Evolutionary conservation across 2,888 invertebrate species (phyloP).

Genomic region (Sabatieria punctata): DNA sequence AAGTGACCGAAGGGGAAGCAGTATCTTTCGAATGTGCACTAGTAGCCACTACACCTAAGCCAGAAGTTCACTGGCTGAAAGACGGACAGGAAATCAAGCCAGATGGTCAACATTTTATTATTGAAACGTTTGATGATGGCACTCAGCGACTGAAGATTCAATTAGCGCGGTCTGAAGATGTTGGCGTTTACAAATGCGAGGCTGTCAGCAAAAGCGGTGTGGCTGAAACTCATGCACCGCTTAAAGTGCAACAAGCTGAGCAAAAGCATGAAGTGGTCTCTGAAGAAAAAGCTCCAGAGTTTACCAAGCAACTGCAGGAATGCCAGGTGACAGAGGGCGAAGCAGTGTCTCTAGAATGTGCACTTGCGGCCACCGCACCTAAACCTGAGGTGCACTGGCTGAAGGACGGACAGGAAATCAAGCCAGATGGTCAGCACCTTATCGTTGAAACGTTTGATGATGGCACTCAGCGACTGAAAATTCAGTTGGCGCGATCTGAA

Average conservation of each 20-base stretch:
- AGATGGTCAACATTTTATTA: conserved; percentile 70
- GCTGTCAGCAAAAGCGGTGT: conserved; percentile 68
- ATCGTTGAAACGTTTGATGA: conserved; percentile 9
- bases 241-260: neutral
- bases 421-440: neutral
- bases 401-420: conserved; percentile 48
- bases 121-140: conserved; percentile 58
- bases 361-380: neutral
- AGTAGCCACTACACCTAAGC: conserved; percentile 26
- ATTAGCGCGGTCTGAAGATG: conserved; percentile 81
- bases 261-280: neutral
- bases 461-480: conserved; percentile 40
- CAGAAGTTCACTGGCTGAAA: conserved; percentile 41
- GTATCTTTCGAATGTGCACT: conserved; percentile 19
- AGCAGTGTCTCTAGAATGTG: conserved; percentile 1
- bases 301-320: neutral
- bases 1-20: conserved; percentile 7
- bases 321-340: neutral
- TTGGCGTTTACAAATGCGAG: conserved; percentile 85
- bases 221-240: conserved; percentile 69
- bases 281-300: neutral
- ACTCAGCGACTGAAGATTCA: conserved; percentile 71
- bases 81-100: conserved; percentile 71
- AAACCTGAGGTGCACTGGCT: conserved; percentile 64
- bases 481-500: conserved; percentile 39